Conservation (phyloP, 2,113 vertebrate genomes). For the Butorides virescens region DNA sequence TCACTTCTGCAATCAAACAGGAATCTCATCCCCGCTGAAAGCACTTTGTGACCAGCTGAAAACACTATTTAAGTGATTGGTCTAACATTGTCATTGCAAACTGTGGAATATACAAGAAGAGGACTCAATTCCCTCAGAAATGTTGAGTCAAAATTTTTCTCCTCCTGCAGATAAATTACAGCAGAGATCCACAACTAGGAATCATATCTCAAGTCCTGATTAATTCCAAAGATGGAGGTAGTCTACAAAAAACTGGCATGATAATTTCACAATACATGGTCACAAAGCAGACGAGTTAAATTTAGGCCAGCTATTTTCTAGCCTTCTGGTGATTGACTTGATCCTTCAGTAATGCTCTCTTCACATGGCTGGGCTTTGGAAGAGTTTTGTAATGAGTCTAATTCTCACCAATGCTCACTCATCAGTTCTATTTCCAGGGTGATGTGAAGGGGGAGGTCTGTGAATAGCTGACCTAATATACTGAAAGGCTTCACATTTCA, state of each 20-base stretch:
- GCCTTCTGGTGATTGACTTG: background rate
- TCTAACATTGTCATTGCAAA: background rate
- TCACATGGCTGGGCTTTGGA: background rate
- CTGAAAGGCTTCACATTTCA: slow-evolving; percentile 24
- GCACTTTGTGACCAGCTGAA: background rate
- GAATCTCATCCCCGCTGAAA: background rate
- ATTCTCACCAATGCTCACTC: background rate
- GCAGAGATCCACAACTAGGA: background rate
- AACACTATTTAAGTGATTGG: background rate
- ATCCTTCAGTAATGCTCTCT: background rate
- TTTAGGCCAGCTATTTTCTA: background rate
- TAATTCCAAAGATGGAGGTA: background rate
- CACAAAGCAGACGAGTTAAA: background rate
- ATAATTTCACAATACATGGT: background rate
- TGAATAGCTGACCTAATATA: slow-evolving; percentile 13
- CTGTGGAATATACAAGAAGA: background rate
- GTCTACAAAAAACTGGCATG: background rate
- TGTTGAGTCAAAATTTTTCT: background rate
- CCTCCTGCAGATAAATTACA: background rate
- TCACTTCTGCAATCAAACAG: background rate
- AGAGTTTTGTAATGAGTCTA: background rate
- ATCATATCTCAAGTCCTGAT: background rate
- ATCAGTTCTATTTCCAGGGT: slow-evolving; percentile 16
- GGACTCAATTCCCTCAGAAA: background rate
- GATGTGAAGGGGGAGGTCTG: background rate